phyloP scores from a whole-genome alignment of 2,113 vertebrate genomes.

The Murina feae region DNA sequence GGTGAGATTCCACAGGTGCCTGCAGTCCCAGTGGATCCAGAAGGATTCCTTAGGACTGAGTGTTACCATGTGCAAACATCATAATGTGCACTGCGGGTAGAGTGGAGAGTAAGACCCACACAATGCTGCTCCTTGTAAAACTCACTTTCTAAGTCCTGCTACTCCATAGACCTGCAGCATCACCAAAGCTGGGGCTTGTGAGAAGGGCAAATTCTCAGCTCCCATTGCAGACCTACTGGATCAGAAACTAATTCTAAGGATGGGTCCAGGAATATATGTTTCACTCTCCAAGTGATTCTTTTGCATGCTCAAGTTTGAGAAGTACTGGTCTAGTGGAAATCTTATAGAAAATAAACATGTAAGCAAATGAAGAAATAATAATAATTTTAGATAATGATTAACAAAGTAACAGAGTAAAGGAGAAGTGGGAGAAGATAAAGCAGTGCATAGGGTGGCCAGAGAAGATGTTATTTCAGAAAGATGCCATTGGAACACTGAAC shows the following conservation, averaged over 20 bases:
- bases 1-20: background rate
- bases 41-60: background rate
- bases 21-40: too few relatives aligned
- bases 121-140: background rate
- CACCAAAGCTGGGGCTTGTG: background rate
- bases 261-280: background rate
- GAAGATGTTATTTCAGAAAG: background rate
- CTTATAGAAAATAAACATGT: background rate
- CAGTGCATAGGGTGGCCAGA: background rate
- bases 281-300: background rate
- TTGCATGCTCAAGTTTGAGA: background rate
- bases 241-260: background rate
- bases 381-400: background rate
- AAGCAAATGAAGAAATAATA: background rate
- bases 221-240: background rate
- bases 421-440: background rate
- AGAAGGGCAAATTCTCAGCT: background rate
- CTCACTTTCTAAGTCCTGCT: background rate
- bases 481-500: background rate
- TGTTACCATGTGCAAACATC: background rate
- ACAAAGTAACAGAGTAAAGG: background rate
- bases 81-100: too few relatives aligned
- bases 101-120: background rate
- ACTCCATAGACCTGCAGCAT: background rate
- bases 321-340: background rate